These are phyloP conservation scores for Empis stercorea DNA, from an alignment of 2,888 invertebrate genomes.

Conservation along the genomic window DNA sequence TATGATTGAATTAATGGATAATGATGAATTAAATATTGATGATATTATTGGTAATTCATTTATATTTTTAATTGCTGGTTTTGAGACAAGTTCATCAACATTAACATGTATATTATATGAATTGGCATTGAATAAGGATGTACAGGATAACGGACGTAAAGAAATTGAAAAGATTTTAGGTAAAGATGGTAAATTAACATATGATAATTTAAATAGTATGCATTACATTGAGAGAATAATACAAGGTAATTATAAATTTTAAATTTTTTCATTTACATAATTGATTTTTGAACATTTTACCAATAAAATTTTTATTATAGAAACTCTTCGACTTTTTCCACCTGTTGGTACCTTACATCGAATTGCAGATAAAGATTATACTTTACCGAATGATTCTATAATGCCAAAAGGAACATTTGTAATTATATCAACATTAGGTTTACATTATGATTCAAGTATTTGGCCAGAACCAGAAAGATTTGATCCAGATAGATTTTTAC, in stretches of 20 bases:
- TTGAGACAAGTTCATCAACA: constrained; percentile 35
- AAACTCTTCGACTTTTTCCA: constrained; percentile 12
- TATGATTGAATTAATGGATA: constrained; percentile 11
- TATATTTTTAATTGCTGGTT: constrained; percentile 38
- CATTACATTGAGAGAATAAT: constrained; percentile 33
- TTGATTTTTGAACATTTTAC: not conserved
- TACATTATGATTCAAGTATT: constrained; percentile 28
- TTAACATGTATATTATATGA: constrained; percentile 35
- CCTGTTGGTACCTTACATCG: constrained; percentile 10
- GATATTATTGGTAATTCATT: constrained; percentile 38
- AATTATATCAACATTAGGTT: constrained; percentile 19
- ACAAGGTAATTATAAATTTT: constrained; percentile 24
- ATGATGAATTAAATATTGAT: constrained; percentile 24
- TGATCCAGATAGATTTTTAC: constrained; percentile 29
- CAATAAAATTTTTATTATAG: constrained; percentile 1
- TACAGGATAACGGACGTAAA: constrained; percentile 29
- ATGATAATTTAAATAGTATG: constrained; percentile 32
- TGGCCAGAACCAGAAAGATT: constrained; percentile 28
- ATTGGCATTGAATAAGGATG: constrained; percentile 33
- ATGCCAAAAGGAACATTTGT: constrained; percentile 21
- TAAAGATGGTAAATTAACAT: constrained; percentile 26
- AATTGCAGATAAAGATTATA: constrained; percentile 3
- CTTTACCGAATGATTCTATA: constrained; percentile 17
- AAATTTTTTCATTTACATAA: not conserved
- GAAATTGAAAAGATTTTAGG: constrained; percentile 29